Percentiles rank a stretch among this genome's conserved stretches.
phyloP scores from a whole-genome alignment of 1,140 invertebrate genomes.

The Musca domestica region DNA sequence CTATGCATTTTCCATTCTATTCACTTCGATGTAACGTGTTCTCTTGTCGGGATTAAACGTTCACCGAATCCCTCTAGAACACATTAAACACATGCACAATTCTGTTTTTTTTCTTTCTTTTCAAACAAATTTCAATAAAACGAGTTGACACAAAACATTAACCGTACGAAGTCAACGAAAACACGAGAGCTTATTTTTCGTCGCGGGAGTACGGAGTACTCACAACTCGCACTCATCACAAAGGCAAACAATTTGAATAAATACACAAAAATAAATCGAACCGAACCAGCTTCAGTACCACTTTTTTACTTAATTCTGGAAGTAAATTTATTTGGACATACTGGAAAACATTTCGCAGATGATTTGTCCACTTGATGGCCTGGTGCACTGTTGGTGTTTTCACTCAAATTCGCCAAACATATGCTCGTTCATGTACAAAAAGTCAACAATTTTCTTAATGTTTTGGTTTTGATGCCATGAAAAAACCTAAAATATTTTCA shows the following conservation, averaged over 20 bases:
- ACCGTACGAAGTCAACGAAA: neutral
- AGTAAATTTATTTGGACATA: neutral
- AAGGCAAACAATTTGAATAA: constrained; percentile 5
- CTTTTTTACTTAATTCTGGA: neutral
- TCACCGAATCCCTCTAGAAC: neutral
- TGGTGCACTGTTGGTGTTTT: too few species aligned
- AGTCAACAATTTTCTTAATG: neutral
- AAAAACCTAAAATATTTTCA: constrained; percentile 1
- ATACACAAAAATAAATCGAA: constrained; percentile 19
- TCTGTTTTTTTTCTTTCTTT: neutral
- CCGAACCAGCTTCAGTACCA: neutral
- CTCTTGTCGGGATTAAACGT: too few species aligned
- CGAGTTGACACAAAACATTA: constrained; percentile 16
- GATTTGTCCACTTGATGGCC: neutral
- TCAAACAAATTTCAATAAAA: constrained; percentile 7
- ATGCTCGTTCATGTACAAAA: too few species aligned
- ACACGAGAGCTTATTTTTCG: constrained; percentile 4
- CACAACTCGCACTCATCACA: neutral
- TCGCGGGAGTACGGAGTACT: constrained; percentile 13
- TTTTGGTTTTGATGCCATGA: neutral
- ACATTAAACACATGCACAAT: neutral
- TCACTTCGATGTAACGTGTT: too few species aligned
- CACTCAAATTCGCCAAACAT: too few species aligned
- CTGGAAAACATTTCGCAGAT: neutral
- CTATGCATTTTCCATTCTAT: too few species aligned